Evolutionary conservation across 2,888 invertebrate species (phyloP).

Genomic region (Colletes collaris): DNA sequence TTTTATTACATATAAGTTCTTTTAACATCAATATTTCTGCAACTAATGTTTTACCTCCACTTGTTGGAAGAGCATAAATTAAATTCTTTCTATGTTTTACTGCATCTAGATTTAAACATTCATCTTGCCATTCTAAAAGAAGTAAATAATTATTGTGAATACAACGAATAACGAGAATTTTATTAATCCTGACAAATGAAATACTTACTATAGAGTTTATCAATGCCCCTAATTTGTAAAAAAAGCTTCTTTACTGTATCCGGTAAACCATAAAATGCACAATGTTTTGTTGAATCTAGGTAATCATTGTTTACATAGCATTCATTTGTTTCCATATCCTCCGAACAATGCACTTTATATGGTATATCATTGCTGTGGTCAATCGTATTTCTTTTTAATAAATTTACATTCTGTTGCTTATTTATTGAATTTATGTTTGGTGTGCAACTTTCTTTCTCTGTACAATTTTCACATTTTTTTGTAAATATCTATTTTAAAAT

Average conservation of each 20-base stretch:
- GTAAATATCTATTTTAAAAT: constrained; percentile 1
- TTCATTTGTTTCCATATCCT: not conserved
- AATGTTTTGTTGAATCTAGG: not conserved
- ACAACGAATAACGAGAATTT: not conserved
- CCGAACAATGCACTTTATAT: constrained; percentile 37
- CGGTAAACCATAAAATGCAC: constrained; percentile 91
- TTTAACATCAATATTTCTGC: constrained; percentile 96
- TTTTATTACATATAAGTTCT: constrained; percentile 91
- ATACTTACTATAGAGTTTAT: constrained; percentile 62
- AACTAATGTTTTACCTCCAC: constrained; percentile 98
- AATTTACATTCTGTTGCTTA: not conserved
- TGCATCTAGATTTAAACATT: constrained; percentile 92
- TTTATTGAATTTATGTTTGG: not conserved
- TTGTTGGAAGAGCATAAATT: constrained; percentile 96
- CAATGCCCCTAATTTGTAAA: constrained; percentile 85
- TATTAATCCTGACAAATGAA: constrained; percentile 1
- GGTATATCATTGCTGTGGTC: constrained; percentile 2
- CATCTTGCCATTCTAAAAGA: constrained; percentile 95
- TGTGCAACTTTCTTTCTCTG: not conserved
- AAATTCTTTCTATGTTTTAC: constrained; percentile 90
- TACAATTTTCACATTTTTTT: not conserved
- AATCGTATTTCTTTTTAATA: constrained; percentile 25
- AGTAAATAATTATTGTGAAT: not conserved
- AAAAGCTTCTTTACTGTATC: constrained; percentile 88
- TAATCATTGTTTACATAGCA: not conserved